Evolutionary conservation across 1,140 invertebrate species (phyloP).

Genomic region (Trichoplusia ni): DNA sequence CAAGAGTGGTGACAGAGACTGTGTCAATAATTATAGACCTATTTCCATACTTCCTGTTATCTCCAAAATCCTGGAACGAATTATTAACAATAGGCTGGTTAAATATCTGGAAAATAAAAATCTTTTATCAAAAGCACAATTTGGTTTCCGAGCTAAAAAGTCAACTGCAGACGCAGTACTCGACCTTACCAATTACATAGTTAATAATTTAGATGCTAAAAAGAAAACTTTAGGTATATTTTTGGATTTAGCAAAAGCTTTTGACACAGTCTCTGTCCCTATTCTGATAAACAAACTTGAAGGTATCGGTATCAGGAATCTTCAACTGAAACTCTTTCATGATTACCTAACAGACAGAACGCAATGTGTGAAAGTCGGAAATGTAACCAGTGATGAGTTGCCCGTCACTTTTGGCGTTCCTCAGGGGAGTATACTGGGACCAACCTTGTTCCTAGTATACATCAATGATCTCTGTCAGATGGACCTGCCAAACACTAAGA

Average conservation of each 20-base stretch:
- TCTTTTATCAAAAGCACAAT: background rate
- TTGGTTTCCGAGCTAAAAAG: background rate
- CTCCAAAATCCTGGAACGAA: background rate
- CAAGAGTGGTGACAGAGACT: background rate
- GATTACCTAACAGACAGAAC: background rate
- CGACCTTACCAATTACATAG: background rate
- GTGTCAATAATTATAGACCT: slow-evolving; percentile 1
- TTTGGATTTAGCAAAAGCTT: background rate
- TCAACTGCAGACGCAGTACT: background rate
- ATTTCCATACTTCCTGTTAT: background rate
- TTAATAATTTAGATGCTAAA: background rate
- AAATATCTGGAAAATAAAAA: slow-evolving; percentile 1
- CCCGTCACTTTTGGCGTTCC: background rate
- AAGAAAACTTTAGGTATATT: background rate
- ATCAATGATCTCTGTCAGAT: background rate
- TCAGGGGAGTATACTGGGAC: slow-evolving; percentile 19
- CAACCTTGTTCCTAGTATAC: background rate
- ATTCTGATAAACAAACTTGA: slow-evolving; percentile 13
- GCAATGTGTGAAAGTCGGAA: background rate
- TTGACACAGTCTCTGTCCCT: too few relatives aligned
- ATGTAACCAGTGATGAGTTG: background rate
- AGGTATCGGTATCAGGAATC: slow-evolving; percentile 1
- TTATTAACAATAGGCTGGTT: slow-evolving; percentile 1
- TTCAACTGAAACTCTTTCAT: slow-evolving; percentile 6
- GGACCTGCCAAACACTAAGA: background rate